phyloP scores from a whole-genome alignment of 2,797 vertebrate genomes.

The Schizopygopsis pylzovi region DNA sequence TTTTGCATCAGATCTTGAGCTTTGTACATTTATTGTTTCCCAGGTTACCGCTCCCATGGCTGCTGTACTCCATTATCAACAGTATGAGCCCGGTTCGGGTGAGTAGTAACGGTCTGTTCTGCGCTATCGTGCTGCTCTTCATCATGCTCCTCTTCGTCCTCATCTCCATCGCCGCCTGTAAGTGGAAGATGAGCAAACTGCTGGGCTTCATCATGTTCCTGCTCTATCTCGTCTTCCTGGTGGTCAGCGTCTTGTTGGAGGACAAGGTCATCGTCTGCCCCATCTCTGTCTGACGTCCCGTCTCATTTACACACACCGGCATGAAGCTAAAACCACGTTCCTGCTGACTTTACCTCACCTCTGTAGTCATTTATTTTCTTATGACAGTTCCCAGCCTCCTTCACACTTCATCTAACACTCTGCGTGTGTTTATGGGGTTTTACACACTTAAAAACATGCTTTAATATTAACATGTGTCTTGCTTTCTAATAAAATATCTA shows the following conservation, averaged over 20 bases:
- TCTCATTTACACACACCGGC: neutral
- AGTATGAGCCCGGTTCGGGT: slow-evolving; percentile 81
- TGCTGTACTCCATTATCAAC: slow-evolving; percentile 83
- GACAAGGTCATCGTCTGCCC: slow-evolving; percentile 93
- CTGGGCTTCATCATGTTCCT: slow-evolving; percentile 92
- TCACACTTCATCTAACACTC: neutral
- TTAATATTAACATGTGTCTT: neutral
- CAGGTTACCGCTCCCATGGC: slow-evolving; percentile 91
- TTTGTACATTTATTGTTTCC: slow-evolving; percentile 35
- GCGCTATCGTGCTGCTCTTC: slow-evolving; percentile 93
- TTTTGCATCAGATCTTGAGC: neutral
- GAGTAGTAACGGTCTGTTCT: slow-evolving; percentile 94
- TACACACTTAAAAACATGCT: neutral
- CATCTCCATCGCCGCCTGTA: slow-evolving; percentile 86
- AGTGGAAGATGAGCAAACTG: slow-evolving; percentile 92
- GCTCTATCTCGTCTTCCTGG: slow-evolving; percentile 92
- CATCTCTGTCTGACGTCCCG: slow-evolving; percentile 79
- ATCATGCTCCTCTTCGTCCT: slow-evolving; percentile 96
- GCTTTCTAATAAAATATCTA: neutral
- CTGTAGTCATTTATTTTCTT: slow-evolving; percentile 11
- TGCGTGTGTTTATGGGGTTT: neutral
- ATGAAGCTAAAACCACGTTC: slow-evolving; percentile 16
- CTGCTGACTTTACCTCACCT: slow-evolving; percentile 40
- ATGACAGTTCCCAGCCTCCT: neutral
- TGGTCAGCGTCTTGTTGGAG: slow-evolving; percentile 92